Base-by-base conservation (phyloP, 2,113 vertebrate genomes). In the Orycteropus afer region DNA sequence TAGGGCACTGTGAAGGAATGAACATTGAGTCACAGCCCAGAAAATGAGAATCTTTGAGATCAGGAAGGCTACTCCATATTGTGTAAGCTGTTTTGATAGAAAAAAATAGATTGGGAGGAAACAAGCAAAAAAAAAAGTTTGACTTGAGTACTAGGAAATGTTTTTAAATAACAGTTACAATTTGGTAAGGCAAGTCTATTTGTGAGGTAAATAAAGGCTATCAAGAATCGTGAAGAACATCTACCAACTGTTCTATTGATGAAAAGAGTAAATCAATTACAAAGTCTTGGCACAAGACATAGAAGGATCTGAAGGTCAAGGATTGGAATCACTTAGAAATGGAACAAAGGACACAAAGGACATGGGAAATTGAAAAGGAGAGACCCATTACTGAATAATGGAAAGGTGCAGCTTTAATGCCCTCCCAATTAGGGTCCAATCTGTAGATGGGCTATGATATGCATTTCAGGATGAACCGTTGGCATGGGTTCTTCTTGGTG, bases 321-420 rank as follows among this genome's bases (percentile, higher is more conserved):
- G 1, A 22, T 59, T 8, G 22, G 7, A 79, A 29, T 59, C 34
- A 18, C 2, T 12, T 45, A n/a, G 13, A 55, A 51, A 80, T 15
- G 29, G 23, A 92, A 51, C 1, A 34, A 11, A 65, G 23, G 55
- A 27, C 13, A n/a, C n/a, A n/a, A n/a, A n/a, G n/a, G n/a, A n/a
- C n/a, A n/a, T 3, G 1, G 49, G 15, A 23, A 9, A 0, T 49
- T 85, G 22, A 65, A 12, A 7, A 63, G 57, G 2, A 4, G 7
- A 90, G 34, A 37, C 27, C 20, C 59, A 29, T 12, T 73, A 4
- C 49, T 32, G 27, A 14, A 1, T 0, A 1, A 74, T 22, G 7
- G 37, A 15, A 49, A 83, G 1, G 13, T 2, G 4, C 1, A 22
- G 0, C 2, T 47, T 4, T 49, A 37, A 34, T n/a, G 12, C 2